Evolutionary conservation across 2,888 invertebrate species (phyloP).

Genomic region (Euzophera pinguis): DNA sequence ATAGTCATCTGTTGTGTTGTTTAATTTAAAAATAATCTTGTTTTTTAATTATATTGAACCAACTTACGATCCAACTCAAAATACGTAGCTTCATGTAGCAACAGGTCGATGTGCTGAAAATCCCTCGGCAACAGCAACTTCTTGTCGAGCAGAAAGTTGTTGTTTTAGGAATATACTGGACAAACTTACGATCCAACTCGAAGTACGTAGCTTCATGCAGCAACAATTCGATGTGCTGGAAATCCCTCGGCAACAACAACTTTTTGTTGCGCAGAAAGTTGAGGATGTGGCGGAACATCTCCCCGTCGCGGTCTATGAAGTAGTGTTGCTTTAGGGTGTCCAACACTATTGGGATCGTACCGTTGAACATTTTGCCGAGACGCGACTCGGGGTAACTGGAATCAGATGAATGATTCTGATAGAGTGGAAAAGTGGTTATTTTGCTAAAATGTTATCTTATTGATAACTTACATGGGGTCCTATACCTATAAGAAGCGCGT

Average conservation of each 20-base stretch:
- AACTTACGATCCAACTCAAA: slow-evolving; percentile 92
- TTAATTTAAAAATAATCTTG: no score
- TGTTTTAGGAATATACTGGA: no score
- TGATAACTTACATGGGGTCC: no score
- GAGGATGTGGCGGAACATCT: slow-evolving; percentile 97
- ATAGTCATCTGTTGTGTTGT: no score
- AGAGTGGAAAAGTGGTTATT: no score
- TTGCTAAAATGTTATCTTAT: no score
- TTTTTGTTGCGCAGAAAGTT: slow-evolving; percentile 97
- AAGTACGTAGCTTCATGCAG: slow-evolving; percentile 95
- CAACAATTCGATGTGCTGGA: slow-evolving; percentile 91
- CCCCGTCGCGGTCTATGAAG: slow-evolving; percentile 98
- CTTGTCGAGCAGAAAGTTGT: slow-evolving; percentile 96
- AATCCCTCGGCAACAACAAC: slow-evolving; percentile 92
- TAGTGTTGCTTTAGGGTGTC: slow-evolving; percentile 98
- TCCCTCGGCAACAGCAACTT: slow-evolving; percentile 91
- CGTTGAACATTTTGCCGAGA: slow-evolving; percentile 95
- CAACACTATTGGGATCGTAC: slow-evolving; percentile 95
- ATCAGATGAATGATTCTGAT: slow-evolving; percentile 20
- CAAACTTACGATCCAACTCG: slow-evolving; percentile 89
- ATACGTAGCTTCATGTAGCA: slow-evolving; percentile 94
- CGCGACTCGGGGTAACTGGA: slow-evolving; percentile 96
- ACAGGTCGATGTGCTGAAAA: slow-evolving; percentile 91
- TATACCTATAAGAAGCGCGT: no score
- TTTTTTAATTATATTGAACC: no score